phyloP scores from a whole-genome alignment of 2,797 vertebrate species.

The Microctenopoma lineatum region DNA sequence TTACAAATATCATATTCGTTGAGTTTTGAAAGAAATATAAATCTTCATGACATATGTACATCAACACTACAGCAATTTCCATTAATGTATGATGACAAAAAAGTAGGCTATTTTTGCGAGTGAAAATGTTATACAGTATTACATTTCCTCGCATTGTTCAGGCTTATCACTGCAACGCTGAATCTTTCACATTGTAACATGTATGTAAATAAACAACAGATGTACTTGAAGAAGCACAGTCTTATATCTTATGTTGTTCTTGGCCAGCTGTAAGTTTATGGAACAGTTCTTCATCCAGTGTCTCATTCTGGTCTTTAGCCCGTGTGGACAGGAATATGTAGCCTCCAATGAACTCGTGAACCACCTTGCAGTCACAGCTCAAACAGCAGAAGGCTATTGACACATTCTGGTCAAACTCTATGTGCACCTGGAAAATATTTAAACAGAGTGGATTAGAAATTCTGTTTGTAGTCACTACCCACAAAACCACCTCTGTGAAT shows the following conservation, averaged over 20 bases:
- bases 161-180: neutral
- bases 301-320: constrained; percentile 97
- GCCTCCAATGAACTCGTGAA: constrained; percentile 97
- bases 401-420: constrained; percentile 95
- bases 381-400: constrained; percentile 91
- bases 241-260: constrained; percentile 81
- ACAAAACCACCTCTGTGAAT: neutral
- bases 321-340: constrained; percentile 98
- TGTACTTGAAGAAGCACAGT: neutral
- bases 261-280: constrained; percentile 97
- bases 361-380: constrained; percentile 94
- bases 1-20: constrained; percentile 25
- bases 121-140: constrained; percentile 17
- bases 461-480: neutral
- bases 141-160: constrained; percentile 21
- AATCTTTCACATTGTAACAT: constrained; percentile 38
- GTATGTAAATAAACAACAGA: constrained; percentile 9
- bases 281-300: constrained; percentile 95
- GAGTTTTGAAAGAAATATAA: constrained; percentile 25
- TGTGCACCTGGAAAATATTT: constrained; percentile 87
- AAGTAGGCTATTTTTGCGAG: neutral
- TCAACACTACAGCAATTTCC: neutral
- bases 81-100: neutral
- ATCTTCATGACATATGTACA: constrained; percentile 61
- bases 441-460: neutral